A percentile compares a stretch with the other conserved stretches of the same genome.
phyloP scores from a whole-genome alignment of 2,113 vertebrate species.

The Dermatemys mawii region DNA sequence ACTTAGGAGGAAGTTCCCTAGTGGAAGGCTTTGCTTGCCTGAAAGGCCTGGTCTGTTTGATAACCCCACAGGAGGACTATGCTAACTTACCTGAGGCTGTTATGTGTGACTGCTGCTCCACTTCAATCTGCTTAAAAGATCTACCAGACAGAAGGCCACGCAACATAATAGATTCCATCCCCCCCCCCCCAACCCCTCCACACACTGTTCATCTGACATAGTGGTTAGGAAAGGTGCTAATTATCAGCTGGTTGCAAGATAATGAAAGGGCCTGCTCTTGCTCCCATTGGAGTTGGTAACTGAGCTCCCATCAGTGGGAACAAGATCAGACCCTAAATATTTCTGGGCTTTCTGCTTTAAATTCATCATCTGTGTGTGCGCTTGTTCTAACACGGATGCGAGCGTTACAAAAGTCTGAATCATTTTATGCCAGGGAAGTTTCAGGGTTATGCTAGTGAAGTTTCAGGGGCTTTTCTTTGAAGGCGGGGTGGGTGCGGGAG shows the following conservation, averaged over 20 bases:
- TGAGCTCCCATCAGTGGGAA: not conserved
- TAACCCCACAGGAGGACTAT: slow-evolving; percentile 87
- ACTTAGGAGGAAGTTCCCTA: slow-evolving; percentile 80
- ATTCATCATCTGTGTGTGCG: not conserved
- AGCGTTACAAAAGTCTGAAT: not conserved
- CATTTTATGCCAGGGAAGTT: not conserved
- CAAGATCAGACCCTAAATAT: not conserved
- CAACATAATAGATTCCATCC: slow-evolving; percentile 73
- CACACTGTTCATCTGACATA: slow-evolving; percentile 62
- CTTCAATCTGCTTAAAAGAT: slow-evolving; percentile 81
- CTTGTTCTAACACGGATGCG: not conserved
- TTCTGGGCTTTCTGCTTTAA: slow-evolving; percentile 27
- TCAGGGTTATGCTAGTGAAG: rapidly evolving
- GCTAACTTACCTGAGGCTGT: slow-evolving; percentile 85
- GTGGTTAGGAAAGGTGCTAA: slow-evolving; percentile 86
- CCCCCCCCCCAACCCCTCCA: slow-evolving; percentile 64
- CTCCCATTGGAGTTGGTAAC: not conserved
- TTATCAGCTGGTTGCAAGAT: slow-evolving; percentile 90
- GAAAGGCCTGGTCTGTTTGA: slow-evolving; percentile 86
- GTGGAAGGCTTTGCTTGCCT: slow-evolving; percentile 88
- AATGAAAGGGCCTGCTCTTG: slow-evolving; percentile 88
- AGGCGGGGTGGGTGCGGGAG: no score
- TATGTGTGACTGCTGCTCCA: slow-evolving; percentile 67
- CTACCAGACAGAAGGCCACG: slow-evolving; percentile 71
- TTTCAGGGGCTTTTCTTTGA: not conserved